Evolutionary conservation across 2,113 vertebrate genomes (phyloP).

Genomic region (Tachuris rubrigastra): DNA sequence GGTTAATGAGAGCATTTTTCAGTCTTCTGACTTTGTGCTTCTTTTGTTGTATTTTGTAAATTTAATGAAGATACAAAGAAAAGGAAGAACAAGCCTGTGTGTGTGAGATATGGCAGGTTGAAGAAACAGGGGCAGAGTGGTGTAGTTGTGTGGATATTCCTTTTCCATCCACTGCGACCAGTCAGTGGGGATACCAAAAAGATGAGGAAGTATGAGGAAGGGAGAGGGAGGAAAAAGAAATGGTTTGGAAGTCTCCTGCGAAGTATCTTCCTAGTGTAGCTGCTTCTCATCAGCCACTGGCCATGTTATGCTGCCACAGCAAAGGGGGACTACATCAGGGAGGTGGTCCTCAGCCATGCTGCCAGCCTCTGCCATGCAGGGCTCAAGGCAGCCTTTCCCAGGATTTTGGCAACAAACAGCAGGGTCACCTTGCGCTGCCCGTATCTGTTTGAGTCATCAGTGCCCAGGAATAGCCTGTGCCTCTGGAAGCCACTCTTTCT

Average conservation of each 20-base stretch:
- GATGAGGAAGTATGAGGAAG: background rate
- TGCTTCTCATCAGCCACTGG: rapidly evolving
- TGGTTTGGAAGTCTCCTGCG: background rate
- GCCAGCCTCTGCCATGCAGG: rapidly evolving
- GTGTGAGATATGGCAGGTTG: background rate
- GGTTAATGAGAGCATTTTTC: background rate
- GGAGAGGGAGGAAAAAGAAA: background rate
- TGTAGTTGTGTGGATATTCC: background rate
- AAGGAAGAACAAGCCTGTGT: background rate
- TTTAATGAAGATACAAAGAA: background rate
- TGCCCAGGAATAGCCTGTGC: background rate
- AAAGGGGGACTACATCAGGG: background rate
- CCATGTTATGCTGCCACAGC: rapidly evolving
- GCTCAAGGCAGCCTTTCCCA: background rate
- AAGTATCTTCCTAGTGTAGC: background rate
- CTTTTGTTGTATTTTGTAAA: background rate
- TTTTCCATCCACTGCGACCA: background rate
- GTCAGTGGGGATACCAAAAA: background rate
- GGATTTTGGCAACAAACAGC: rapidly evolving
- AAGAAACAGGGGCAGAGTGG: background rate
- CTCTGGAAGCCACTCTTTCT: background rate
- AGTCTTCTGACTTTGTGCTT: background rate
- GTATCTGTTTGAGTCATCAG: rapidly evolving
- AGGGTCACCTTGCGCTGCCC: background rate
- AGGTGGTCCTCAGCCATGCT: background rate